Conservation (phyloP, 2,888 invertebrate species). For the Cyclophora punctaria region DNA sequence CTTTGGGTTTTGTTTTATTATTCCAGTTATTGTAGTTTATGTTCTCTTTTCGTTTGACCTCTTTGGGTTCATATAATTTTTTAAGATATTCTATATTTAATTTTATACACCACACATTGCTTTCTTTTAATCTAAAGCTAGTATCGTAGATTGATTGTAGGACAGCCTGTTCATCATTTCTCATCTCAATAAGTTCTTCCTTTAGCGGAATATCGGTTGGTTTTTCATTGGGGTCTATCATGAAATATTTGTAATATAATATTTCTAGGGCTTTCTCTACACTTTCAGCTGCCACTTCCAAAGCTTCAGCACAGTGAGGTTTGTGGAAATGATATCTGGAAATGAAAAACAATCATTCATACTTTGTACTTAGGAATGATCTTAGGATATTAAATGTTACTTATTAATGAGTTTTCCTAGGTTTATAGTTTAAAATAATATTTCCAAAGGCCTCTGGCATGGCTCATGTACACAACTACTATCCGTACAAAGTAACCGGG, state of each 20-base stretch:
- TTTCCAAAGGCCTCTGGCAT: no score
- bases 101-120: constrained; percentile 82
- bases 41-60: constrained; percentile 55
- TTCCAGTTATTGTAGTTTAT: constrained; percentile 47
- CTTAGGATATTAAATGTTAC: no score
- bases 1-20: constrained; percentile 67
- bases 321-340: constrained; percentile 83
- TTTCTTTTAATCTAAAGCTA: constrained; percentile 80
- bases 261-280: constrained; percentile 82
- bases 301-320: constrained; percentile 83
- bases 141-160: constrained; percentile 85
- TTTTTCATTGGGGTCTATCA: constrained; percentile 51
- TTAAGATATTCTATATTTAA: constrained; percentile 80
- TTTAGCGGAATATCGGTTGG: constrained; percentile 58
- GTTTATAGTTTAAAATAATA: no score
- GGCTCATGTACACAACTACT: no score
- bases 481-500: no score
- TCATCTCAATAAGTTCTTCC: constrained; percentile 77
- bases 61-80: constrained; percentile 69
- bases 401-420: no score
- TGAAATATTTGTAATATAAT: constrained; percentile 82
- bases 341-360: constrained; percentile 11
- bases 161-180: constrained; percentile 82
- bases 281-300: constrained; percentile 78
- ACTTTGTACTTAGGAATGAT: neutral